Conservation (phyloP, 2,797 vertebrate genomes). For the Geotrypetes seraphini region DNA sequence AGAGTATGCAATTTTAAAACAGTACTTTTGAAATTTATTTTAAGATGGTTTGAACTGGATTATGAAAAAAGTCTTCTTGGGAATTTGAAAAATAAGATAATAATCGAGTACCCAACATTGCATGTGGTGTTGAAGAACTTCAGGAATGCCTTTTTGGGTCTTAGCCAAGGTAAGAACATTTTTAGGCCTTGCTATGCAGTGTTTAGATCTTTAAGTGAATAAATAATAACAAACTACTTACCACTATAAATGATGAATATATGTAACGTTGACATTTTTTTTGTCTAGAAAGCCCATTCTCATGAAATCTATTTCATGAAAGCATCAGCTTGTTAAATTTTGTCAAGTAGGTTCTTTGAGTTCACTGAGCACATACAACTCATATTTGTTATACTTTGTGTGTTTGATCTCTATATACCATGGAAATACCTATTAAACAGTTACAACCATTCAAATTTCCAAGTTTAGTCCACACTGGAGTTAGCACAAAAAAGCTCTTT, state of each 20-base stretch:
- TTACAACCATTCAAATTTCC: no score
- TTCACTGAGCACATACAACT: neutral
- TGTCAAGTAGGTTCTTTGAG: neutral
- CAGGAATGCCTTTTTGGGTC: conserved; percentile 55
- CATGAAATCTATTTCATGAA: neutral
- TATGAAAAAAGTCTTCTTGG: conserved; percentile 67
- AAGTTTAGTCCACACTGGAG: no score
- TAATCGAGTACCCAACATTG: conserved; percentile 86
- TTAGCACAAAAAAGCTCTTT: no score
- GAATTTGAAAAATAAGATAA: conserved; percentile 76
- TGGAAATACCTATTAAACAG: no score
- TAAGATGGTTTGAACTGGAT: conserved; percentile 79
- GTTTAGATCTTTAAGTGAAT: conserved; percentile 11
- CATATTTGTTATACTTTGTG: conserved; percentile 1
- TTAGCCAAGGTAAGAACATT: conserved; percentile 52
- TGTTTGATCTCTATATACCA: neutral
- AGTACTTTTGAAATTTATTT: conserved; percentile 16
- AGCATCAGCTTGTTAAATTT: neutral
- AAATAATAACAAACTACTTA: conserved; percentile 9
- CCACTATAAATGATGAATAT: no score
- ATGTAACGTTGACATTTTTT: no score
- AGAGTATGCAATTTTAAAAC: neutral
- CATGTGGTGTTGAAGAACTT: conserved; percentile 65
- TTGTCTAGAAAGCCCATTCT: neutral
- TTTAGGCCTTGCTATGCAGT: conserved; percentile 6